Conservation (phyloP, 2,113 vertebrate genomes). For the Nyctereutes procyonoides region DNA sequence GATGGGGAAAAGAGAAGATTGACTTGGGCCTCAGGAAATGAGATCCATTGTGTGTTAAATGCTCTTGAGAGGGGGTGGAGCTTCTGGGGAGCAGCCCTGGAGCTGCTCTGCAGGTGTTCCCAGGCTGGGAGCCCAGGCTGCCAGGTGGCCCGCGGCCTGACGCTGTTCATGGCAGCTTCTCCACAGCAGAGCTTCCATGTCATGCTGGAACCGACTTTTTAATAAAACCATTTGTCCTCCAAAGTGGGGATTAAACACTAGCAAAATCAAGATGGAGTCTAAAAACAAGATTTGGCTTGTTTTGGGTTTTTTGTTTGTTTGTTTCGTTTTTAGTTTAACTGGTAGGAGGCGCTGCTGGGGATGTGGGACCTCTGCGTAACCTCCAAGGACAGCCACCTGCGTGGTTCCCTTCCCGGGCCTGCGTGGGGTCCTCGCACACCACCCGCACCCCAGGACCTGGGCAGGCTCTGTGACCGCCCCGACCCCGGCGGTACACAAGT, state of each 20-base stretch:
- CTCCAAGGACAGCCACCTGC: neutral
- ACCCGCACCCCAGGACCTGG: neutral
- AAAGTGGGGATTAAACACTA: neutral
- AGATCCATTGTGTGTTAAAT: neutral
- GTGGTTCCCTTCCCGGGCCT: too few relatives aligned
- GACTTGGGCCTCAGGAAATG: neutral
- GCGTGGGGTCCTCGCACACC: neutral
- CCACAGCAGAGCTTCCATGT: neutral
- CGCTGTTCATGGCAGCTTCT: neutral
- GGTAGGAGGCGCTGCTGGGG: neutral
- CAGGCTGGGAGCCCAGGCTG: neutral
- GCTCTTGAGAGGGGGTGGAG: neutral
- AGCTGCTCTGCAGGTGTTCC: neutral
- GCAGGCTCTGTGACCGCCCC: neutral
- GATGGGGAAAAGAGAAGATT: neutral
- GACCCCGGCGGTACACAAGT: too few relatives aligned
- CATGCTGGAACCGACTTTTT: neutral
- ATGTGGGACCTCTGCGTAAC: neutral
- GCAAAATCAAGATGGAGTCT: slow-evolving; percentile 24
- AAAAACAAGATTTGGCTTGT: neutral
- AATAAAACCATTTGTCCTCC: neutral
- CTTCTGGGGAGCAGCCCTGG: neutral
- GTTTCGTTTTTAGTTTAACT: neutral
- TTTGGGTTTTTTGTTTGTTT: too few relatives aligned
- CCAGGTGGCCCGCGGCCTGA: neutral